Conservation (phyloP, 2,797 vertebrate genomes). For the Morelia viridis region DNA sequence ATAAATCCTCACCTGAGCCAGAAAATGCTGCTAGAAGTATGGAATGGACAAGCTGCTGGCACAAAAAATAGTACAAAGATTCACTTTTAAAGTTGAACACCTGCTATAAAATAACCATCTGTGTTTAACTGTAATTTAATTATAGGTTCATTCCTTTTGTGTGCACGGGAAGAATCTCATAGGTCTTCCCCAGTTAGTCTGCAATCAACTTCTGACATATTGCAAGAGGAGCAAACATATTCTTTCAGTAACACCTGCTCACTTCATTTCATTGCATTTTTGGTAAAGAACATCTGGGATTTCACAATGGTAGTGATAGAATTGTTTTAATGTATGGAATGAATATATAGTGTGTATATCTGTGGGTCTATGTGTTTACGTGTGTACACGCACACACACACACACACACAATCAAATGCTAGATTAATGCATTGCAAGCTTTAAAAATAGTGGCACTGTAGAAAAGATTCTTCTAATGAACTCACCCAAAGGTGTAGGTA, state of each 20-base stretch:
- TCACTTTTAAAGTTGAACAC: slow-evolving; percentile 72
- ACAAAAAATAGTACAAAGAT: slow-evolving; percentile 69
- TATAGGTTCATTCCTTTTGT: slow-evolving; percentile 75
- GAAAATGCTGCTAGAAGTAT: slow-evolving; percentile 64
- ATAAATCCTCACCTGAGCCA: slow-evolving; percentile 56
- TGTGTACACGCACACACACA: neutral
- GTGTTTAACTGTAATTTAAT: slow-evolving; percentile 82
- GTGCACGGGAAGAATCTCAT: slow-evolving; percentile 67
- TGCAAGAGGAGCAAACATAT: slow-evolving; percentile 67
- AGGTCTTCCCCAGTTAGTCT: slow-evolving; percentile 68
- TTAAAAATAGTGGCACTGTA: slow-evolving; percentile 31
- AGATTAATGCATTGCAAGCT: slow-evolving; percentile 62
- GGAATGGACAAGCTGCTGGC: slow-evolving; percentile 65
- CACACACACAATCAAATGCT: slow-evolving; percentile 37
- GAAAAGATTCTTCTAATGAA: neutral
- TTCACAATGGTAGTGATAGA: slow-evolving; percentile 49
- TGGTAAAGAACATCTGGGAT: slow-evolving; percentile 60
- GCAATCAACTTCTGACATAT: slow-evolving; percentile 73
- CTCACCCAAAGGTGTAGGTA: neutral
- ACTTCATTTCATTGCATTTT: slow-evolving; percentile 52
- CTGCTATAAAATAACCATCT: slow-evolving; percentile 79
- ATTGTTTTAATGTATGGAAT: slow-evolving; percentile 6
- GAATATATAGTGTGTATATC: neutral
- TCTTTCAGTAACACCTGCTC: slow-evolving; percentile 70
- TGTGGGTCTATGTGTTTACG: neutral